Percentiles rank a stretch among this genome's conserved stretches.
Evolutionary conservation across 2,888 invertebrate species (phyloP).

Genomic region (Cosmopolites sordidus): DNA sequence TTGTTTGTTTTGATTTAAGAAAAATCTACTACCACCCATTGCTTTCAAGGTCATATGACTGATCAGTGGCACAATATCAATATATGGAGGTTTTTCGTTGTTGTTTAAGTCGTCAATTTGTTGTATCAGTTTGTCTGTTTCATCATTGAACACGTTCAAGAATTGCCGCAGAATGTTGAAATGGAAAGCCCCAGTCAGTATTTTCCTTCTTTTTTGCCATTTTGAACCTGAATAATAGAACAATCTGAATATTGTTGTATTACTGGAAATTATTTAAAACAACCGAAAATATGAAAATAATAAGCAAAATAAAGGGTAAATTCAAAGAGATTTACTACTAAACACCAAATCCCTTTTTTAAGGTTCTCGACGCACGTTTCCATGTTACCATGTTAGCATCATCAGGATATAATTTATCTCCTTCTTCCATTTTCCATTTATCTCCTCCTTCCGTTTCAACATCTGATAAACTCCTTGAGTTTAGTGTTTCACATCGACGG

Average conservation of each 20-base stretch:
- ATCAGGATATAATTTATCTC: too few relatives aligned
- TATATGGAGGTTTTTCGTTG: slow-evolving; percentile 20
- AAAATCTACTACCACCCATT: slow-evolving; percentile 49
- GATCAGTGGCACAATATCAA: slow-evolving; percentile 48
- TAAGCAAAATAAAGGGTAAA: too few relatives aligned
- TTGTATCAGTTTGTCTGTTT: slow-evolving; percentile 37
- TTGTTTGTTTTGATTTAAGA: slow-evolving; percentile 20
- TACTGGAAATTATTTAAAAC: background rate
- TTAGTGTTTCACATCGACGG: background rate
- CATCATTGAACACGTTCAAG: slow-evolving; percentile 39
- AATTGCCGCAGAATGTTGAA: slow-evolving; percentile 46
- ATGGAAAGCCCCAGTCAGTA: slow-evolving; percentile 48
- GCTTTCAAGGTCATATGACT: slow-evolving; percentile 53
- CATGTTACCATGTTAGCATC: too few relatives aligned
- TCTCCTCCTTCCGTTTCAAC: too few relatives aligned
- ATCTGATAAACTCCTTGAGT: too few relatives aligned
- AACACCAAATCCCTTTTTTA: too few relatives aligned
- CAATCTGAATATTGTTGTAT: background rate
- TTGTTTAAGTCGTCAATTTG: slow-evolving; percentile 33
- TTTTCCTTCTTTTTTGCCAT: slow-evolving; percentile 46
- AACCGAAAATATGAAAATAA: too few relatives aligned
- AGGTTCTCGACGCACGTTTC: too few relatives aligned
- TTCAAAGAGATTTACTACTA: too few relatives aligned
- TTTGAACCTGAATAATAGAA: slow-evolving; percentile 41
- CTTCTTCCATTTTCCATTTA: too few relatives aligned